These are phyloP conservation scores for Epicauta chinensis DNA, from an alignment of 1,140 invertebrate genomes.

Conservation along the genomic window DNA sequence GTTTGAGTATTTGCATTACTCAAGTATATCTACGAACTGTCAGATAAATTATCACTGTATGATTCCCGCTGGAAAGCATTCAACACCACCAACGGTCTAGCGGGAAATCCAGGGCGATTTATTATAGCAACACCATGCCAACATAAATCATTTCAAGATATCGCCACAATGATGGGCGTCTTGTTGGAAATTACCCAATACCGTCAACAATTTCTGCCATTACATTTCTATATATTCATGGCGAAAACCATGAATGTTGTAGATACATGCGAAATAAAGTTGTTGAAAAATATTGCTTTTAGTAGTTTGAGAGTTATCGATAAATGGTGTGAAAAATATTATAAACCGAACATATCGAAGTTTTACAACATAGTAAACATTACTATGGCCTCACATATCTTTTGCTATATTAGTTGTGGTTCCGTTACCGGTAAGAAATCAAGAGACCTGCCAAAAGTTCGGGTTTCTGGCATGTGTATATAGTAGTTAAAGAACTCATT, in stretches of 20 bases:
- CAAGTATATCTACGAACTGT: slow-evolving; percentile 3
- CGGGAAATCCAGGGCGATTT: slow-evolving; percentile 34
- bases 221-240: too few species aligned
- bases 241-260: too few species aligned
- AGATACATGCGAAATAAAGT: too few species aligned
- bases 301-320: too few species aligned
- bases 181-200: slow-evolving; percentile 1
- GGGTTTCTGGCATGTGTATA: too few species aligned
- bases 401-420: slow-evolving; percentile 15
- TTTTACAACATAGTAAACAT: too few species aligned
- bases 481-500: too few species aligned
- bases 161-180: slow-evolving; percentile 24
- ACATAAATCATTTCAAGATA: slow-evolving; percentile 37
- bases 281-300: too few species aligned
- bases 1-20: neutral
- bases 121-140: slow-evolving; percentile 33
- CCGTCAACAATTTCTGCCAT: too few species aligned
- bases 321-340: slow-evolving; percentile 28
- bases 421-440: slow-evolving; percentile 23
- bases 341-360: slow-evolving; percentile 24
- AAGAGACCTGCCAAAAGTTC: slow-evolving; percentile 14
- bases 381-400: too few species aligned
- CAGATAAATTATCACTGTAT: slow-evolving; percentile 10
- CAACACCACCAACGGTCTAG: slow-evolving; percentile 19
- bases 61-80: slow-evolving; percentile 12